These are phyloP conservation scores for Spisula solida DNA, from an alignment of 2,888 invertebrate species.

Conservation along the genomic window DNA sequence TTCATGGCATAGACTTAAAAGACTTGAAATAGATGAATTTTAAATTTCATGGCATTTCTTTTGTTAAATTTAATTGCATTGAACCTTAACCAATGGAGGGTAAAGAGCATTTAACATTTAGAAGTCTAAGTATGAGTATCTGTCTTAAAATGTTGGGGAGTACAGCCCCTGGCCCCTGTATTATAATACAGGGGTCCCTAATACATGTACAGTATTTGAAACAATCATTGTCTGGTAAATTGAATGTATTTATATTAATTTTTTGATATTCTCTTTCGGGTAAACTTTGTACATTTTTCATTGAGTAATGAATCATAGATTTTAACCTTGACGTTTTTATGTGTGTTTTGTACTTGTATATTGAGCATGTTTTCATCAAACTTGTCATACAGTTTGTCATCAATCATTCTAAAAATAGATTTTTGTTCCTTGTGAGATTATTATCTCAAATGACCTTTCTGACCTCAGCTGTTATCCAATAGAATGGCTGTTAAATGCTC, in stretches of 20 bases:
- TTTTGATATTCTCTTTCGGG: constrained; percentile 7
- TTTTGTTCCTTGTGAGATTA: constrained; percentile 12
- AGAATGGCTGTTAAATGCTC: constrained; percentile 16
- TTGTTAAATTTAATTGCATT: too few relatives aligned
- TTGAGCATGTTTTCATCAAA: not conserved
- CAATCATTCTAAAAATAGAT: not conserved
- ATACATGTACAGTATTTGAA: constrained; percentile 4
- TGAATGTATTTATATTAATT: not conserved
- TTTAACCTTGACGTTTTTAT: not conserved
- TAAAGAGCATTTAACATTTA: too few relatives aligned
- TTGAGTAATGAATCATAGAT: not conserved
- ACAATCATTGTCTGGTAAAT: not conserved
- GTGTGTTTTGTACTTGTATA: constrained; percentile 2
- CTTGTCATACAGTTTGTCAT: not conserved
- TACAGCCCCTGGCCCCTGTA: too few relatives aligned
- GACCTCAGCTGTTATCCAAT: constrained; percentile 19
- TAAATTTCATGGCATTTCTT: not conserved
- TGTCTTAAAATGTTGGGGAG: too few relatives aligned
- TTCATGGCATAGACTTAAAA: not conserved
- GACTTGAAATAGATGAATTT: not conserved
- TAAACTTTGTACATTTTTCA: not conserved
- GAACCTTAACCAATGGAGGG: not conserved
- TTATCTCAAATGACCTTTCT: constrained; percentile 19
- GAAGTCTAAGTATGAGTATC: too few relatives aligned
- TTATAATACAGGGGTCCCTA: too few relatives aligned